Evolutionary conservation across 2,113 vertebrate genomes (phyloP).

Genomic region (Aegithalos caudatus): DNA sequence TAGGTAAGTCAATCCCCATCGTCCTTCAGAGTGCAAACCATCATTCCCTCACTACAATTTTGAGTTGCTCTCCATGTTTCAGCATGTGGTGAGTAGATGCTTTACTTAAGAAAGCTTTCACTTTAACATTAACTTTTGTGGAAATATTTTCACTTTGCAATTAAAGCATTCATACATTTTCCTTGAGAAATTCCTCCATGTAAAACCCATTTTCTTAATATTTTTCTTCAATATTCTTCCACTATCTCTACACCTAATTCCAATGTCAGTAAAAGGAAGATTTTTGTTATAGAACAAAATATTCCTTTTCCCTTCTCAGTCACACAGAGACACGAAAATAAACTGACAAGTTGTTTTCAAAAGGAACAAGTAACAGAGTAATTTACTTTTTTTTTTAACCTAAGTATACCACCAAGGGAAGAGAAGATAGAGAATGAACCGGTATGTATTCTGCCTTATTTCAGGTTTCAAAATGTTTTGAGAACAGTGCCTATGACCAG

Average conservation of each 20-base stretch:
- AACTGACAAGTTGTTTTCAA: not conserved
- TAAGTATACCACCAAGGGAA: not conserved
- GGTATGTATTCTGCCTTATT: not conserved
- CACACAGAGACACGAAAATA: not conserved
- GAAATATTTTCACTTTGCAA: not conserved
- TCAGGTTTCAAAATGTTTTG: not conserved
- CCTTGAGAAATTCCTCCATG: not conserved
- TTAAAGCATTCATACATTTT: not conserved
- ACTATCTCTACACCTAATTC: not conserved
- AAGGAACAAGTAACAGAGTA: not conserved
- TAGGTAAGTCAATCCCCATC: not conserved
- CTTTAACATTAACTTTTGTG: not conserved
- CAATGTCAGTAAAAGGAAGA: not conserved
- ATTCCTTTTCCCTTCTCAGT: not conserved
- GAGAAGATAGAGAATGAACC: not conserved
- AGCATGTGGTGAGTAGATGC: accelerated
- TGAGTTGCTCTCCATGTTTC: not conserved
- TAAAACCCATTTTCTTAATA: not conserved
- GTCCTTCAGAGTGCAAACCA: not conserved
- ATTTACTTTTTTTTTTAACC: not conserved
- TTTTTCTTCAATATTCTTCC: not conserved
- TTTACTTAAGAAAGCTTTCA: not conserved
- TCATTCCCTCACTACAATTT: not conserved
- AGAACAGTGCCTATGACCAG: not conserved
- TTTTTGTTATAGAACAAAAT: not conserved